Conservation (phyloP, 2,797 vertebrate species). For the Danio choprae region DNA sequence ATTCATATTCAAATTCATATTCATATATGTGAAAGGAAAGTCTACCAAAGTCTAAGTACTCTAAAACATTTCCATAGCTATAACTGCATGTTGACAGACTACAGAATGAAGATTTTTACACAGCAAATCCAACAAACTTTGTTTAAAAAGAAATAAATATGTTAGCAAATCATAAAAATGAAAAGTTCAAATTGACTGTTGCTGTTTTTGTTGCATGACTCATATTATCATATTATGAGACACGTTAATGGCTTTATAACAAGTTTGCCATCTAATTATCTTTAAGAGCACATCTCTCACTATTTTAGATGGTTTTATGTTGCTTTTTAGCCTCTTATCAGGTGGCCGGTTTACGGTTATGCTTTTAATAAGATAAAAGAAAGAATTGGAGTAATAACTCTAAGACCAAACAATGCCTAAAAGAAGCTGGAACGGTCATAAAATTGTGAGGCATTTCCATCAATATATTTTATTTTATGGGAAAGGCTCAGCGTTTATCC, state of each 20-base stretch:
- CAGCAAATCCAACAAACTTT: not conserved
- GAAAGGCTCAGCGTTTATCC: conserved; percentile 39
- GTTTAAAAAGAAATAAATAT: not conserved
- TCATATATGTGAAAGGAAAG: not conserved
- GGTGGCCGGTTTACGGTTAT: conserved; percentile 24
- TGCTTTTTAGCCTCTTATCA: conserved; percentile 24
- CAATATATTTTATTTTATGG: conserved; percentile 40
- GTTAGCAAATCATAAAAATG: not conserved
- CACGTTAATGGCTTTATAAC: not conserved
- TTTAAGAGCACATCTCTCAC: conserved; percentile 12
- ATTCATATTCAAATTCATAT: not conserved
- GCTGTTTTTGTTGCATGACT: not conserved
- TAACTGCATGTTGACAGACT: not conserved
- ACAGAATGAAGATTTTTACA: not conserved
- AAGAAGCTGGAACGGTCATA: conserved; percentile 38
- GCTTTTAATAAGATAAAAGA: conserved; percentile 40
- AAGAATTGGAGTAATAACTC: conserved; percentile 36
- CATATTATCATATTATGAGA: not conserved
- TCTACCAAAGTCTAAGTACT: too few species aligned
- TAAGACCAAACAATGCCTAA: conserved; percentile 43
- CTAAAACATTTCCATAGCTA: not conserved
- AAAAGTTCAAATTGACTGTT: conserved; percentile 1
- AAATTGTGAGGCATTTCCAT: conserved; percentile 31
- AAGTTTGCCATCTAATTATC: not conserved
- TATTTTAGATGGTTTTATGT: conserved; percentile 32